Evolutionary conservation across 2,797 vertebrate genomes (phyloP).

Genomic region (Tapera naevia): DNA sequence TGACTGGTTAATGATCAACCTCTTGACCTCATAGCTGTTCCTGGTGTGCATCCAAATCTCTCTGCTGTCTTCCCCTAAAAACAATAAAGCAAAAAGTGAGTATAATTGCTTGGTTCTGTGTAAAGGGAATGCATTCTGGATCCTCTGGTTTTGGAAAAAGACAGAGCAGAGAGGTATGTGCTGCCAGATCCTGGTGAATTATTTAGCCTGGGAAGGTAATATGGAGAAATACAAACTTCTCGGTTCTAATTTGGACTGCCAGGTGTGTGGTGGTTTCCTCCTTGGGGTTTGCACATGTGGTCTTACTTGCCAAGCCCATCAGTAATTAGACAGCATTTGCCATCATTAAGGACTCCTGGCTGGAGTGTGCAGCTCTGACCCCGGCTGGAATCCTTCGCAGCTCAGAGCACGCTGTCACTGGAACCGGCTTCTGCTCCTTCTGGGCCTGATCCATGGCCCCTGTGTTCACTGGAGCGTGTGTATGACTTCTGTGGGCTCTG

Average conservation of each 20-base stretch:
- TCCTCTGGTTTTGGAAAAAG: background rate
- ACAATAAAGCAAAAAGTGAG: constrained; percentile 16
- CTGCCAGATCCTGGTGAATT: accelerated
- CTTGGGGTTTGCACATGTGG: accelerated
- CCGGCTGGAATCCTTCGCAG: no score
- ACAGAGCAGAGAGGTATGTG: background rate
- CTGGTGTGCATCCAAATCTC: constrained; percentile 20
- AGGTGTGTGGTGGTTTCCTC: background rate
- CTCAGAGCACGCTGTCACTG: background rate
- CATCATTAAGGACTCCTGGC: background rate
- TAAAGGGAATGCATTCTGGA: background rate
- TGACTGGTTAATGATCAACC: constrained; percentile 64
- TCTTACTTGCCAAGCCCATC: background rate
- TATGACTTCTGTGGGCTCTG: background rate
- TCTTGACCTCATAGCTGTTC: constrained; percentile 25
- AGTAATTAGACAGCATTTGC: background rate
- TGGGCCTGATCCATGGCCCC: background rate
- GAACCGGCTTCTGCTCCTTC: background rate
- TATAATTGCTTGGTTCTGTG: background rate
- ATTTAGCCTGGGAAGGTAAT: background rate
- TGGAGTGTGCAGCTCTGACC: background rate
- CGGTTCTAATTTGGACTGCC: background rate
- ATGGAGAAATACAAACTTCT: background rate
- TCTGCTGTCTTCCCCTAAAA: background rate
- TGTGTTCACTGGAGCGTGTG: accelerated